Conservation (phyloP, 2,888 invertebrate species). For the Cephus nigrinus region DNA sequence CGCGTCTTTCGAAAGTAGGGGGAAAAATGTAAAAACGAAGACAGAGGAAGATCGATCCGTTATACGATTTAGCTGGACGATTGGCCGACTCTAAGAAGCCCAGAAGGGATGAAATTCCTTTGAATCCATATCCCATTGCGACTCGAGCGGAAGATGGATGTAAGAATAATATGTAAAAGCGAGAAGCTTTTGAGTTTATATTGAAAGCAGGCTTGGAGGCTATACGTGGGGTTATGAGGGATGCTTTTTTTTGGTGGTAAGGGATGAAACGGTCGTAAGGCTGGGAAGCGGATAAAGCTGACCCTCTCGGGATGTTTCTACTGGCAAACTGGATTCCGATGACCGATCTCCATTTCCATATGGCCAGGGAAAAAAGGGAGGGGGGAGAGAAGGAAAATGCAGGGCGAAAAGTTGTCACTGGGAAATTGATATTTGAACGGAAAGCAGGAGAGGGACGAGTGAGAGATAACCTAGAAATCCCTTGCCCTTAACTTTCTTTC, state of each 20-base stretch:
- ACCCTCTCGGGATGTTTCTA: constrained; percentile 61
- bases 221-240: constrained; percentile 24
- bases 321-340: constrained; percentile 63
- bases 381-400: constrained; percentile 22
- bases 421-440: constrained; percentile 61
- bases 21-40: background rate
- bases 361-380: constrained; percentile 37
- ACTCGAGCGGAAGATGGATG: constrained; percentile 37
- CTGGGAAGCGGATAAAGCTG: constrained; percentile 34
- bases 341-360: constrained; percentile 64
- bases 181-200: constrained; percentile 53
- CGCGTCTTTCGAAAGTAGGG: background rate
- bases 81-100: background rate
- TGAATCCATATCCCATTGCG: constrained; percentile 21
- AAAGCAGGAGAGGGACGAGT: constrained; percentile 19
- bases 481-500: background rate
- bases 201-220: constrained; percentile 16
- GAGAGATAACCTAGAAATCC: background rate
- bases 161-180: constrained; percentile 54
- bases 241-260: background rate
- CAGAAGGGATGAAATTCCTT: constrained; percentile 23
- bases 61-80: background rate
- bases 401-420: constrained; percentile 54
- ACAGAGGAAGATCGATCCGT: constrained; percentile 43
- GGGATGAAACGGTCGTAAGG: constrained; percentile 16